phyloP scores from a whole-genome alignment of 2,113 vertebrate genomes.

The Apodemus sylvaticus region DNA sequence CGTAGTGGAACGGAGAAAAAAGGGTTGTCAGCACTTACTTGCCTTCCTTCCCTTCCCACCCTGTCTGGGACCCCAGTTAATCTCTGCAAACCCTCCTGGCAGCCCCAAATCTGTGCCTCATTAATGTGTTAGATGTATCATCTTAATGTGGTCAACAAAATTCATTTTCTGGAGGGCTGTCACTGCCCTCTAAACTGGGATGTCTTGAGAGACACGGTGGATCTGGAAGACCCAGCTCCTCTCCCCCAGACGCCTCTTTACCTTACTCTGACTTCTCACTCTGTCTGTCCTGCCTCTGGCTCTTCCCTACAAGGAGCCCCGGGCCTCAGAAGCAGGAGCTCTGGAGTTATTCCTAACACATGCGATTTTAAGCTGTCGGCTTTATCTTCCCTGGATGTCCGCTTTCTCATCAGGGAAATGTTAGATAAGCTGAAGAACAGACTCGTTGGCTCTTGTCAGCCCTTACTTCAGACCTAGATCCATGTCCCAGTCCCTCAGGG shows the following conservation, averaged over 20 bases:
- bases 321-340: background rate
- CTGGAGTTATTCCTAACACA: background rate
- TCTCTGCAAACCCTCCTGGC: background rate
- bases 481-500: background rate
- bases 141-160: background rate
- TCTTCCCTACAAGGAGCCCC: background rate
- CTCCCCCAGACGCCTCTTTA: no score
- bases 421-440: background rate
- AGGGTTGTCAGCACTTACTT: no score
- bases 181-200: background rate
- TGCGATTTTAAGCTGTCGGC: background rate
- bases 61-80: background rate
- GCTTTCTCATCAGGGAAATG: slow-evolving; percentile 12
- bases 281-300: background rate
- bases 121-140: no score
- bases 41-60: background rate
- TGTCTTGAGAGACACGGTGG: background rate
- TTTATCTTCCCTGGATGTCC: background rate
- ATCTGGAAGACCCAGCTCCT: background rate
- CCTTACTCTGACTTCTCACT: background rate
- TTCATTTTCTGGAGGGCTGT: slow-evolving; percentile 1
- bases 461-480: background rate
- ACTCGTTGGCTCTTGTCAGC: background rate
- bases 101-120: background rate
- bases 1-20: background rate